A percentile compares a stretch with the other conserved stretches of the same genome.
Evolutionary conservation across 2,888 invertebrate genomes (phyloP).

Genomic region (Operophtera brumata): DNA sequence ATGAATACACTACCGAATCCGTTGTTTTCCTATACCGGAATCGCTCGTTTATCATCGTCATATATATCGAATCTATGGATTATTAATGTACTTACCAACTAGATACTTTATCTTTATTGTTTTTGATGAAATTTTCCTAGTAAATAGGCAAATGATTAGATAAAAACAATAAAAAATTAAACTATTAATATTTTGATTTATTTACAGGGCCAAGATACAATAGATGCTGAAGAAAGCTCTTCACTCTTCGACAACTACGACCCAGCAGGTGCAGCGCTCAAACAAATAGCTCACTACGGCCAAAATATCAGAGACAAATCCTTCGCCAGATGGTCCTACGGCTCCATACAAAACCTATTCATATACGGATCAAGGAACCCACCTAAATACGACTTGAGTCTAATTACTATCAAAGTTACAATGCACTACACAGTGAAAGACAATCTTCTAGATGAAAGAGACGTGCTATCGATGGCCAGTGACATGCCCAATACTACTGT

Average conservation of each 20-base stretch:
- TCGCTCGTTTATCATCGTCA: no score
- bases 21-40: no score
- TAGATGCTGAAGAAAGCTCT: neutral
- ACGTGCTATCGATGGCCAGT: constrained; percentile 54
- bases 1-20: no score
- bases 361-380: constrained; percentile 47
- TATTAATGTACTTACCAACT: neutral
- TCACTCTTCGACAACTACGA: constrained; percentile 15
- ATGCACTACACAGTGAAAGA: constrained; percentile 61
- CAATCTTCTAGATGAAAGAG: constrained; percentile 48
- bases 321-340: constrained; percentile 58
- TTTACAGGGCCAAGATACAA: constrained; percentile 9
- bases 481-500: constrained; percentile 52
- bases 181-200: neutral
- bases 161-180: no score
- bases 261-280: constrained; percentile 50
- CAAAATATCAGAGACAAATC: constrained; percentile 57
- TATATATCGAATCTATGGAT: no score
- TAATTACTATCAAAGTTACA: constrained; percentile 48
- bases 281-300: constrained; percentile 63
- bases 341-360: constrained; percentile 39
- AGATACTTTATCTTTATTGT: neutral
- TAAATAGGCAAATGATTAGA: no score
- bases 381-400: constrained; percentile 51
- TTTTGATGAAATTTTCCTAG: neutral